Evolutionary conservation across 1,140 invertebrate species (phyloP).

Genomic region (Leptoteleia sp.): DNA sequence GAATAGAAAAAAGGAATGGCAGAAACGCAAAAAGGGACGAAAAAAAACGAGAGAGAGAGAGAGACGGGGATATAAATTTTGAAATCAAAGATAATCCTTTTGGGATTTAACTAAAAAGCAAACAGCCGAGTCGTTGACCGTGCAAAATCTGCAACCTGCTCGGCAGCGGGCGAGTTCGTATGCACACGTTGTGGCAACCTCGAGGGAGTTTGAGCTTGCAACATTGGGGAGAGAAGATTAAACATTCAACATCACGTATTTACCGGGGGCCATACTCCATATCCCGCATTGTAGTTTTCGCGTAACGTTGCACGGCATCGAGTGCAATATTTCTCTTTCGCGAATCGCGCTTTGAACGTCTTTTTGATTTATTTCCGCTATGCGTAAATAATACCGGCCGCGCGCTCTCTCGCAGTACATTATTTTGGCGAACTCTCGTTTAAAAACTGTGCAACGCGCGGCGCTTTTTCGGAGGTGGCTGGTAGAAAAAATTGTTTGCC

Average conservation of each 20-base stretch:
- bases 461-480: too few relatives aligned
- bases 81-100: constrained; percentile 62
- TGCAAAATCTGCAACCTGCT: constrained; percentile 66
- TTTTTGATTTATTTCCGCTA: constrained; percentile 64
- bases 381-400: constrained; percentile 60
- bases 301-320: constrained; percentile 47
- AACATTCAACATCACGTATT: constrained; percentile 73
- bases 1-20: too few relatives aligned
- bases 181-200: constrained; percentile 63
- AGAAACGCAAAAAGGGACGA: too few relatives aligned
- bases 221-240: constrained; percentile 71
- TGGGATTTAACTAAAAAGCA: constrained; percentile 52
- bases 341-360: constrained; percentile 67
- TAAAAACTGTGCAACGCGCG: constrained; percentile 23
- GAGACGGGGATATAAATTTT: constrained; percentile 20
- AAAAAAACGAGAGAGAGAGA: too few relatives aligned
- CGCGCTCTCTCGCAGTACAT: constrained; percentile 58
- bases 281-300: constrained; percentile 69
- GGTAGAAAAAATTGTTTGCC: constrained; percentile 34
- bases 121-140: constrained; percentile 60
- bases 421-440: constrained; percentile 48
- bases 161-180: constrained; percentile 36
- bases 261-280: constrained; percentile 71
- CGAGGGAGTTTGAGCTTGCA: constrained; percentile 67
- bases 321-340: constrained; percentile 61